Evolutionary conservation across 2,113 vertebrate genomes (phyloP).

Genomic region (Stictonetta naevosa): DNA sequence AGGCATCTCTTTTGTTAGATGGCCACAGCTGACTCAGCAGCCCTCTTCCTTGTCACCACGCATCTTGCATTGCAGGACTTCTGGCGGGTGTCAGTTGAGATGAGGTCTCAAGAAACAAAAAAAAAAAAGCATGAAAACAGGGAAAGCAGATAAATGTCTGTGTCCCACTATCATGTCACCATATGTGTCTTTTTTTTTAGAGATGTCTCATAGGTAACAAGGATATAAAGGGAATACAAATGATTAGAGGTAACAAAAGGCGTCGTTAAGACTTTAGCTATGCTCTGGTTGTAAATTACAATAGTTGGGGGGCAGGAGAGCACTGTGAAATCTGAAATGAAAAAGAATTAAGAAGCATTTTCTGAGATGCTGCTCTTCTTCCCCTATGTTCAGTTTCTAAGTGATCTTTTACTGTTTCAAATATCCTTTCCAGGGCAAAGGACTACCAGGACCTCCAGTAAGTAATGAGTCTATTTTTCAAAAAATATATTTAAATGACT

Average conservation of each 20-base stretch:
- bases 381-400: background rate
- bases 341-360: background rate
- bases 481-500: background rate
- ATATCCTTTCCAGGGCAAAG: constrained; percentile 89
- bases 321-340: background rate
- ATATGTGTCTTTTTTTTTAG: background rate
- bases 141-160: background rate
- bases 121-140: background rate
- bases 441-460: constrained; percentile 91
- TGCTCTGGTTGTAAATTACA: background rate
- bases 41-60: background rate
- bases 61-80: background rate
- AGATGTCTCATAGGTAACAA: background rate
- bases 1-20: background rate
- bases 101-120: background rate
- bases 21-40: background rate
- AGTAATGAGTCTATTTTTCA: constrained; percentile 68
- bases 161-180: background rate
- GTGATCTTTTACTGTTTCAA: background rate
- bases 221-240: background rate
- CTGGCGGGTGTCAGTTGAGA: background rate
- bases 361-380: background rate
- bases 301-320: background rate
- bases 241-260: background rate
- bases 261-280: background rate